A percentile compares a stretch with the other conserved stretches of the same genome.
These are phyloP conservation scores for Phalloptychus januarius DNA, from an alignment of 2,797 vertebrate genomes.

Conservation along the genomic window DNA sequence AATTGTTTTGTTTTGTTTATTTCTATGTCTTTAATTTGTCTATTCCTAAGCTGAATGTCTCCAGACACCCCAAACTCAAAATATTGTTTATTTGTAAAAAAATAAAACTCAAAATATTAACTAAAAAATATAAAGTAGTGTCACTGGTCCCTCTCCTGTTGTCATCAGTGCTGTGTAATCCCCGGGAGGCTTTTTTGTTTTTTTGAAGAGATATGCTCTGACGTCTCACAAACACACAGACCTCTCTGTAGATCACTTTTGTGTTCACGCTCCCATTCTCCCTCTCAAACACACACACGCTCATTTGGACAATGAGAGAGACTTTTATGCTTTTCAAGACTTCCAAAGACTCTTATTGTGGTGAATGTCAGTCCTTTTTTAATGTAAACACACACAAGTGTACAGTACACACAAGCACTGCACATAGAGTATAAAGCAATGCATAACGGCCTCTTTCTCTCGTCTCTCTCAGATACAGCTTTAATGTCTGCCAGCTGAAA, in stretches of 20 bases:
- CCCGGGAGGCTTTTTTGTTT: slow-evolving; percentile 31
- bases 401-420: not conserved
- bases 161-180: slow-evolving; percentile 47
- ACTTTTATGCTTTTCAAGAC: not conserved
- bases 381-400: slow-evolving; percentile 6
- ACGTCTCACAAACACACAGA: slow-evolving; percentile 39
- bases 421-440: not conserved
- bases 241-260: not conserved
- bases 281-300: not conserved
- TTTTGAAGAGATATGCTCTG: slow-evolving; percentile 63
- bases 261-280: not conserved
- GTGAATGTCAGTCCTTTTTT: not conserved
- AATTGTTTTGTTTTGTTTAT: not conserved
- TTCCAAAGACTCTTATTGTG: not conserved
- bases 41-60: not conserved
- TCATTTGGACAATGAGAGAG: not conserved
- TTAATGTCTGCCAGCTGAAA: not conserved
- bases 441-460: not conserved
- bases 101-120: not conserved
- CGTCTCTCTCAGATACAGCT: not conserved
- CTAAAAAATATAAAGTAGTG: not conserved
- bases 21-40: not conserved
- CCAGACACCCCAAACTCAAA: not conserved
- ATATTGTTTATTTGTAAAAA: not conserved
- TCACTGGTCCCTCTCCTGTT: slow-evolving; percentile 14